phyloP scores from a whole-genome alignment of 2,797 vertebrate species.

The Takifugu ocellatus region DNA sequence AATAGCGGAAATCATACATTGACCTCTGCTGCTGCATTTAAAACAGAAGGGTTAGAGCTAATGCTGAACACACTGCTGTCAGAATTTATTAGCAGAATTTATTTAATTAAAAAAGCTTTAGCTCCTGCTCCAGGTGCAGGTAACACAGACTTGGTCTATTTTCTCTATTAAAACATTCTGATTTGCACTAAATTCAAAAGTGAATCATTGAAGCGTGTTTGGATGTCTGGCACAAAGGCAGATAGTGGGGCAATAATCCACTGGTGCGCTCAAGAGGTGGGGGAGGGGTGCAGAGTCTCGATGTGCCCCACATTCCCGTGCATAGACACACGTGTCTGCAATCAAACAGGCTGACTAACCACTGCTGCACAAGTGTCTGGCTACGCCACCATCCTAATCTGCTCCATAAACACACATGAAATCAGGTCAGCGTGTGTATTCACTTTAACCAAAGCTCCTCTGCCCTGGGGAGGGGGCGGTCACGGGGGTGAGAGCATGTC shows the following conservation, averaged over 20 bases:
- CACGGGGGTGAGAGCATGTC: constrained; percentile 26
- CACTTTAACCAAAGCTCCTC: constrained; percentile 62
- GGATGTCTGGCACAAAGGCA: constrained; percentile 17
- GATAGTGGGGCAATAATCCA: constrained; percentile 37
- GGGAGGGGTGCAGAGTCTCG: constrained; percentile 17
- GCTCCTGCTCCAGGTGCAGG: too few species aligned
- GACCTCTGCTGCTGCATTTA: too few species aligned
- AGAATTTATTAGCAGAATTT: too few species aligned
- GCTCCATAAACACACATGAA: constrained; percentile 54
- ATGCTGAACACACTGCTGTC: too few species aligned
- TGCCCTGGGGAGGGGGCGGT: constrained; percentile 39
- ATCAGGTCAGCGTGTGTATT: constrained; percentile 67
- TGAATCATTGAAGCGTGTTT: too few species aligned
- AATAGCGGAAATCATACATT: too few species aligned
- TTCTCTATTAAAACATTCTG: too few species aligned
- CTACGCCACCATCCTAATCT: constrained; percentile 54
- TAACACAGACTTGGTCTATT: too few species aligned
- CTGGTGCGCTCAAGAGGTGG: constrained; percentile 22
- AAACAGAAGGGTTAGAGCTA: too few species aligned
- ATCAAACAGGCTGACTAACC: constrained; percentile 36
- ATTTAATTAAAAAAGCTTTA: too few species aligned
- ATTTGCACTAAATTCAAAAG: too few species aligned
- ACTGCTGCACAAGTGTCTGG: constrained; percentile 24
- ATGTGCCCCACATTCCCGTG: constrained; percentile 55
- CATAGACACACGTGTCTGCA: constrained; percentile 36